Evolutionary conservation across 2,797 vertebrate species (phyloP), one percentile per base, ranked within the genome.

Genomic region (Pseudochirops cupreus): DNA sequence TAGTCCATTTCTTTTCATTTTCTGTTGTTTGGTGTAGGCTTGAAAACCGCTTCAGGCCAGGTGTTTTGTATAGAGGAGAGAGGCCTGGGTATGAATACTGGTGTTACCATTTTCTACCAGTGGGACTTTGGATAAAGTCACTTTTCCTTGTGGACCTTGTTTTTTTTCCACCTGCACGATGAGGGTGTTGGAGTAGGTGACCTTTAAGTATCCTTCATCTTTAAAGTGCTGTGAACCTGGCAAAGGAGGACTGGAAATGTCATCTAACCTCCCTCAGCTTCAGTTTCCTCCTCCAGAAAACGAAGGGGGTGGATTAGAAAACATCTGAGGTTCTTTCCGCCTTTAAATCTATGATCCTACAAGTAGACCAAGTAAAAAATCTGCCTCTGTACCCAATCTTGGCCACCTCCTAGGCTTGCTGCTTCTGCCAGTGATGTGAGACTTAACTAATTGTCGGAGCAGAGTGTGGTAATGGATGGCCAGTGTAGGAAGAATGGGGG

Each of bases 41-140:
- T 89, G 31, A 96, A 95, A 53, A 93, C 33, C 58, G n/a, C 6
- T 82, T 82, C 67, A 82, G 67, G 67, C n/a, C 67, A 82, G 18
- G 67, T 82, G 67, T 62, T 59, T 13, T 4, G 59, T 33, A 2
- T 24, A 82, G 67, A 82, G 67, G n/a, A 82, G 21, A 46, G n/a
- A 39, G n/a, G 18, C 21, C 67, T 74, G 67, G 16, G 67, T 46
- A 46, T 46, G n/a, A 82, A 82, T 46, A 39, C n/a, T 21, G n/a
- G 67, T 5, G 21, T 39, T 82, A 39, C n/a, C 67, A 21, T 82
- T 82, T 82, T 39, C n/a, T 39, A 46, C 18, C 5, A 39, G 67
- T 7, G 67, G 16, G 18, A 24, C n/a, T 74, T 39, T 74, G n/a
- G 18, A n/a, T n/a, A 82, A 82, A 82, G 7, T 62, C 31, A 62